Evolutionary conservation across 2,113 vertebrate genomes (phyloP).

Genomic region (Ivindomyrus marchei): DNA sequence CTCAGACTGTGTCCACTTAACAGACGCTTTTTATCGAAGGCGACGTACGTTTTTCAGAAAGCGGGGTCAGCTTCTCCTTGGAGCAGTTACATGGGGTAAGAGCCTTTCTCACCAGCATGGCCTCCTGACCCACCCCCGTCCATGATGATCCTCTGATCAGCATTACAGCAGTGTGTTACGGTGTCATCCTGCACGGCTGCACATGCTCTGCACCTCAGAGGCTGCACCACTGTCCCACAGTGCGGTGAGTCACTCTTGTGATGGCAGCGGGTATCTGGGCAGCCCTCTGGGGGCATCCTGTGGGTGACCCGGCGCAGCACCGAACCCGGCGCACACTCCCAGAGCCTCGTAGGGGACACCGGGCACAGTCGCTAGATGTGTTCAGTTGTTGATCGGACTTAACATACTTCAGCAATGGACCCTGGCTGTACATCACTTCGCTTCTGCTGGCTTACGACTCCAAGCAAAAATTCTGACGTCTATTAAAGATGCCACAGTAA

Average conservation of each 20-base stretch:
- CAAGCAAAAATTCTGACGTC: neutral
- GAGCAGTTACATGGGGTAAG: neutral
- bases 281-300: neutral
- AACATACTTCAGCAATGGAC: neutral
- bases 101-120: neutral
- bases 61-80: neutral
- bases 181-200: neutral
- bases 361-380: neutral
- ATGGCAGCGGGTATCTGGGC: neutral
- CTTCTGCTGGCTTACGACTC: neutral
- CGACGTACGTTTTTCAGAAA: neutral
- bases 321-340: neutral
- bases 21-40: neutral
- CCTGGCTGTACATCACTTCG: neutral
- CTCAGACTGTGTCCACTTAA: neutral
- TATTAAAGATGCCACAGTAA: neutral
- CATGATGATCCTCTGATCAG: too few relatives aligned
- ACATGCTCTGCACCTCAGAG: neutral
- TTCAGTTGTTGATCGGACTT: neutral
- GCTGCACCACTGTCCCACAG: neutral
- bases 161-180: neutral
- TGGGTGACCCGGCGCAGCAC: neutral
- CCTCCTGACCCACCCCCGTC: neutral
- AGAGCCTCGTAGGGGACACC: neutral
- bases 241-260: neutral